These are phyloP conservation scores for Pseudorasbora parva DNA, from an alignment of 2,113 vertebrate species.

Conservation along the genomic window DNA sequence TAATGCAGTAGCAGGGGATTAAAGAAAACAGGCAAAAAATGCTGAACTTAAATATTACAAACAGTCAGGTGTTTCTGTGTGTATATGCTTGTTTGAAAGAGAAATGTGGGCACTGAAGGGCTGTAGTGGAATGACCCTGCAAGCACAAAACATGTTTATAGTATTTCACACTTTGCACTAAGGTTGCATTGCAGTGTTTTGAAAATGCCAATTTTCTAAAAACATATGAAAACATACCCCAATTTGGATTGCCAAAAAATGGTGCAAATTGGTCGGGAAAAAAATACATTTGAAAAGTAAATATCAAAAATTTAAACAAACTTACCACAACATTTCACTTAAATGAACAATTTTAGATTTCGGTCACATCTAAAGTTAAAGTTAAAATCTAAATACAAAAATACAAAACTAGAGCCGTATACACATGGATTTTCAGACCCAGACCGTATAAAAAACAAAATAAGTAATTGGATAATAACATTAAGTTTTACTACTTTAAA, in stretches of 20 bases:
- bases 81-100: conserved; percentile 23
- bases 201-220: background rate
- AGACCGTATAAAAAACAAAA: background rate
- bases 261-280: background rate
- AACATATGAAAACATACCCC: background rate
- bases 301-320: background rate
- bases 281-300: background rate
- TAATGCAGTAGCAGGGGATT: background rate
- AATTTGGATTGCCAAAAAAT: background rate
- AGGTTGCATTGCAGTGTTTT: background rate
- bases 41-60: conserved; percentile 35
- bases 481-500: background rate
- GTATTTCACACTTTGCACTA: background rate
- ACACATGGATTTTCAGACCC: too few relatives aligned
- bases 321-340: background rate
- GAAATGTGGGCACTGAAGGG: background rate
- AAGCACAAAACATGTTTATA: background rate
- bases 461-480: background rate
- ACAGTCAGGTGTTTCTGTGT: conserved; percentile 23
- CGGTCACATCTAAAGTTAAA: background rate
- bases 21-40: conserved; percentile 45
- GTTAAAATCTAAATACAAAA: background rate
- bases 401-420: background rate
- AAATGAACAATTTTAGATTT: background rate
- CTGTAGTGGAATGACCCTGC: background rate